phyloP scores from a whole-genome alignment of 2,888 invertebrate species.

The Elysia crispata region DNA sequence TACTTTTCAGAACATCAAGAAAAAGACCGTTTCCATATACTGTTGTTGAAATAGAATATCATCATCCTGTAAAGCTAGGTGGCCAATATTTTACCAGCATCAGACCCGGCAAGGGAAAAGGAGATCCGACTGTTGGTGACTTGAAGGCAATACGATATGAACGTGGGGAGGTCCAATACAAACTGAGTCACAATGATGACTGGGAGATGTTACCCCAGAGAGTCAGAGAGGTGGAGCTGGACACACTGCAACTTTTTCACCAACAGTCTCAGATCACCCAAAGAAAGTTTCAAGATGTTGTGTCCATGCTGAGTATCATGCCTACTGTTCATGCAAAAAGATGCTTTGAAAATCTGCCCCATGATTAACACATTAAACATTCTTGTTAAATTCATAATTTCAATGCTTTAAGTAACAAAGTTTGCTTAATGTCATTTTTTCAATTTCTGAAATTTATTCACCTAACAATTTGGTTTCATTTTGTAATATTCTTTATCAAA shows the following conservation, averaged over 20 bases:
- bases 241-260: slow-evolving; percentile 2
- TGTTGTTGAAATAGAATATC: neutral
- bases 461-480: too few species aligned
- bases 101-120: neutral
- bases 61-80: neutral
- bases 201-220: slow-evolving; percentile 12
- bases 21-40: slow-evolving; percentile 2
- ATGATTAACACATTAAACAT: slow-evolving; percentile 1
- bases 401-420: too few species aligned
- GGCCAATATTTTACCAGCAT: neutral
- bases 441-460: too few species aligned
- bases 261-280: neutral
- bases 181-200: slow-evolving; percentile 12
- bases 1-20: neutral
- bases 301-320: slow-evolving; percentile 16
- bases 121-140: slow-evolving; percentile 13
- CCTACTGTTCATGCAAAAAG: neutral
- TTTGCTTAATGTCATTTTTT: too few species aligned
- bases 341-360: slow-evolving; percentile 1
- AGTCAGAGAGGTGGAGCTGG: neutral
- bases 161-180: neutral
- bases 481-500: too few species aligned
- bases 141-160: slow-evolving; percentile 5
- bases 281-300: slow-evolving; percentile 6
- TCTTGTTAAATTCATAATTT: too few species aligned